phyloP scores from a whole-genome alignment of 2,797 vertebrate species.

The Petrocephalus sullivani region DNA sequence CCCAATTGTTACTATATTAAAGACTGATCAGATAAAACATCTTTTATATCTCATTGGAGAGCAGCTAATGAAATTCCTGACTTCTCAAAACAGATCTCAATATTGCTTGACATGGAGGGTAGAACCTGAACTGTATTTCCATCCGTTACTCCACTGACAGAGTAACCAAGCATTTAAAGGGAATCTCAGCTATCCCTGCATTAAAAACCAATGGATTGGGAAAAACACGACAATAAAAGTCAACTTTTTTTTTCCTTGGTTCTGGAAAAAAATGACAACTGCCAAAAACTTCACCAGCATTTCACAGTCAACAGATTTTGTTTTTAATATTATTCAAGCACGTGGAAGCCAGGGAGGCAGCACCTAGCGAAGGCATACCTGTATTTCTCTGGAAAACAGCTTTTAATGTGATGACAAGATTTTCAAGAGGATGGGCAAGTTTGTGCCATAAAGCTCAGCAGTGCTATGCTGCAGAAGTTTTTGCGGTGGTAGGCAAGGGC shows the following conservation, averaged over 20 bases:
- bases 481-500: background rate
- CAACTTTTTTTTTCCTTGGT: background rate
- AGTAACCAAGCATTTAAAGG: background rate
- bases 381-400: background rate
- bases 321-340: background rate
- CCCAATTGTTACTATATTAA: background rate
- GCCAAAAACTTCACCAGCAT: background rate
- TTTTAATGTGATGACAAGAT: background rate
- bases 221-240: background rate
- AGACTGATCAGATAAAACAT: background rate
- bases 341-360: background rate
- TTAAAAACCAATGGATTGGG: background rate
- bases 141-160: background rate
- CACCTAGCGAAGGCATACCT: background rate
- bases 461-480: background rate
- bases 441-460: background rate
- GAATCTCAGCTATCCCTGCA: background rate
- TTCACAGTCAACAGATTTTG: slow-evolving; percentile 10
- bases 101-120: background rate
- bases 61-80: background rate
- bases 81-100: background rate
- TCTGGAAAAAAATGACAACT: slow-evolving; percentile 1
- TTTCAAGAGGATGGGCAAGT: background rate
- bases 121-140: background rate
- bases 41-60: background rate